Base-by-base conservation (phyloP, 2,113 vertebrate genomes). In the Hypanus sabinus region DNA sequence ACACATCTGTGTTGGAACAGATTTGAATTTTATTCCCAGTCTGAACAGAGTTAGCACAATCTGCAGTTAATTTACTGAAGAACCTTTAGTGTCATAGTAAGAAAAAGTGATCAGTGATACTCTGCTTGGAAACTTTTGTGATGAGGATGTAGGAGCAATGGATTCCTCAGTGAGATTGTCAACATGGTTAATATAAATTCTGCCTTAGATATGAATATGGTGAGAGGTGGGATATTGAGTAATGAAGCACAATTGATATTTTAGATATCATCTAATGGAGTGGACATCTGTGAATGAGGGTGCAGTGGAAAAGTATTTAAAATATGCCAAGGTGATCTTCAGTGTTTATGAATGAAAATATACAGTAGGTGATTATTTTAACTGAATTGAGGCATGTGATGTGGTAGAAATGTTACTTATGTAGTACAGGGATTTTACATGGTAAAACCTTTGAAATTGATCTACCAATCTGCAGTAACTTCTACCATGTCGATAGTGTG, bases 1-100 rank as follows among this genome's bases (percentile, higher is more conserved):
- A 14, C 33, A 62, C 5, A 33, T n/a, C 57, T 88, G 85, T 88
- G 57, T 88, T 88, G 85, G 85, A 88, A 88, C 27, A n/a, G 83
- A 16, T 3, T 87, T 30, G 7, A 11, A 7, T 18, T 62, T 62
- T 1, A 88, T 88, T 65, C 27, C 30, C 60, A 62, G 27, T 65
- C 30, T 88, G 57, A 62, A 30, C 30, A 62, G 55, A 62, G 11
- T 88, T 62, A 62, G 57, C 14, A 16, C 12, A 88, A 88, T 60
- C 38, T 83, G 80, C 80, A n/a, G 76, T 57, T 11, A 57, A 12
- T 87, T 60, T 57, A 62, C 18, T 6, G 57, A 87, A 87, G 0
- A 11, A 87, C 27, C 83, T 24, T 11, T 12, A 57, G 46, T 6
- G 46, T n/a, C 60, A n/a, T 0, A 10, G 57, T 62, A 85, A 22